Evolutionary conservation across 2,797 vertebrate species (phyloP), one percentile per base, ranked within the genome.

Genomic region (Eremophila alpestris): DNA sequence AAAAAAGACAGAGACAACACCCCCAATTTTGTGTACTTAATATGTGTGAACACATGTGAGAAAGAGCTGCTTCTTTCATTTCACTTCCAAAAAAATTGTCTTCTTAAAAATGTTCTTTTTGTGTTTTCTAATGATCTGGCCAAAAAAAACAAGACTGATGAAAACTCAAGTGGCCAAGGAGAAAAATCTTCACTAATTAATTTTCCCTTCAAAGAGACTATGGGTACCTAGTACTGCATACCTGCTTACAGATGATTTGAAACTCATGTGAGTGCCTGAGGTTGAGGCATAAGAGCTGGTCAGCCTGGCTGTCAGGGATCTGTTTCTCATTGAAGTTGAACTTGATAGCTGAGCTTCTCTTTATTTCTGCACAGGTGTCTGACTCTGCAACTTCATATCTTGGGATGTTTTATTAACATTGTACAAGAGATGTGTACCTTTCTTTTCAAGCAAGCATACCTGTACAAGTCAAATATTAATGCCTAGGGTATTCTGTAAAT

Each of bases 401-500:
- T 65, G 55, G 21, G 34, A 69, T 90, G 29, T 52, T 94, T 91
- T 91, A 95, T 94, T 92, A 95, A 88, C 78, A 91, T 43, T 59
- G 83, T 91, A 86, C 76, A 65, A 81, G 81, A 58, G 58, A 88
- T 40, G 29, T 49, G 73, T 69, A 23, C 71, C 24, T 76, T 83
- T 89, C 79, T 83, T 89, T 87, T 21, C 70, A 34, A 74, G 74
- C 27, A 54, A 83, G 56, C n/a, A 10, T 80, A 95, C 84, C 78
- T 83, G 84, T 86, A 86, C 77, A 88, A 84, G 70, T 63, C 87
- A 86, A 91, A 86, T 93, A 95, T 95, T 88, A 95, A 92, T 43
- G 89, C 92, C 92, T 78, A 32, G 48, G 82, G 91, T 94, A 68
- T 91, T 91, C 73, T 90, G 74, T 83, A 94, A 96, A 94, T 85